These are phyloP conservation scores for Sakesphorus luctuosus DNA, from an alignment of 2,113 vertebrate species.

Conservation along the genomic window DNA sequence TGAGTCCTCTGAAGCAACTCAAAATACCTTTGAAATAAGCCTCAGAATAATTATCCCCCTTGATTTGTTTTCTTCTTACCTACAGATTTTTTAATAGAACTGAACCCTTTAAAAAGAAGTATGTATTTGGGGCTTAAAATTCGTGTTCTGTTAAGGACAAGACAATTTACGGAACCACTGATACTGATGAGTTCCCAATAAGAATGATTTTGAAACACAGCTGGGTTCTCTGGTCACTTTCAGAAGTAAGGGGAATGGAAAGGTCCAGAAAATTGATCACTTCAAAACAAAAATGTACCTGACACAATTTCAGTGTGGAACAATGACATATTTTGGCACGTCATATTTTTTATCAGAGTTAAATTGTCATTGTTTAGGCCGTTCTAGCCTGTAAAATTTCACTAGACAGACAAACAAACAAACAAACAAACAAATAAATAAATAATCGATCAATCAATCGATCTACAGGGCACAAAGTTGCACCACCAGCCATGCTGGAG, in stretches of 20 bases:
- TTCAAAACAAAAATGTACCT: background rate
- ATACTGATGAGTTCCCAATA: background rate
- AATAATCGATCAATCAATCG: no score
- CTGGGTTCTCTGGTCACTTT: background rate
- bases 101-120: background rate
- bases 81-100: background rate
- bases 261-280: background rate
- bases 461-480: background rate
- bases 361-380: background rate
- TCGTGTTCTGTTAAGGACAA: background rate
- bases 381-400: background rate
- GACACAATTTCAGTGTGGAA: background rate
- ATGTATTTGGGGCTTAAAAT: background rate
- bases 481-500: background rate
- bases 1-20: background rate
- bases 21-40: background rate
- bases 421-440: background rate
- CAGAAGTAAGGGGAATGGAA: background rate
- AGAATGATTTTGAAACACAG: background rate
- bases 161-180: background rate
- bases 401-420: background rate
- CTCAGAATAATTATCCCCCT: background rate
- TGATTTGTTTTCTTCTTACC: background rate
- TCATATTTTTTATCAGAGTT: background rate
- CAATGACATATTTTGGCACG: background rate